A percentile compares a stretch with the other conserved stretches of the same genome.
Conservation (phyloP, 2,113 vertebrate species). For the Leptocoma aspasia region DNA sequence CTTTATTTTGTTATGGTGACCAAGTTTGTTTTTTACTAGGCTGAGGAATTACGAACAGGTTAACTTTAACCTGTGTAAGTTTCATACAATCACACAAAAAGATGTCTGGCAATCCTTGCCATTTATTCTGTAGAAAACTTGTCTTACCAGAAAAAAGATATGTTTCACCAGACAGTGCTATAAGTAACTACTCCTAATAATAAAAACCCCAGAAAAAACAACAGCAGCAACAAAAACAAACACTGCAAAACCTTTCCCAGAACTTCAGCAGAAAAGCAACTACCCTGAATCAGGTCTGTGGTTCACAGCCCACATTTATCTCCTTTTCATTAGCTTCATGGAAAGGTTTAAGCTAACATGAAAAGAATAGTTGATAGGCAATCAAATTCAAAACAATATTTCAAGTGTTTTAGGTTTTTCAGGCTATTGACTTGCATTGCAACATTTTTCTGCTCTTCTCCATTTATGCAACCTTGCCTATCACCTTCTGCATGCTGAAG, state of each 20-base stretch:
- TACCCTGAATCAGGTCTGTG: neutral
- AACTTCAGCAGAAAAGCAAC: neutral
- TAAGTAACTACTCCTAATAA: neutral
- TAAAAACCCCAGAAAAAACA: neutral
- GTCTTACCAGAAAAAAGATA: neutral
- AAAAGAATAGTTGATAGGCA: neutral
- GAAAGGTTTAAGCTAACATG: neutral
- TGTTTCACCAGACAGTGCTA: neutral
- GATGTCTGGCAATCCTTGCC: neutral
- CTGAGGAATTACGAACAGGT: neutral
- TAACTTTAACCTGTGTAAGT: neutral
- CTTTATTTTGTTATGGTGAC: neutral
- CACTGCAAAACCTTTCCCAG: rapidly evolving
- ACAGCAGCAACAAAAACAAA: neutral
- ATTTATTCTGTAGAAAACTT: neutral
- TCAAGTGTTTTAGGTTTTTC: neutral
- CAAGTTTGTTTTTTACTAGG: neutral
- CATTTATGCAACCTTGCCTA: neutral
- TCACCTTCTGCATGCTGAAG: neutral
- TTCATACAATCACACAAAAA: neutral
- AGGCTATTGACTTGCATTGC: neutral
- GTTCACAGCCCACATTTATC: neutral
- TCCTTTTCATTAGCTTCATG: neutral
- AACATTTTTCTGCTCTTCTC: neutral
- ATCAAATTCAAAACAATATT: neutral